A percentile compares a stretch with the other conserved stretches of the same genome.
These are phyloP conservation scores for Pipa parva DNA, from an alignment of 2,113 vertebrate species.

Conservation along the genomic window DNA sequence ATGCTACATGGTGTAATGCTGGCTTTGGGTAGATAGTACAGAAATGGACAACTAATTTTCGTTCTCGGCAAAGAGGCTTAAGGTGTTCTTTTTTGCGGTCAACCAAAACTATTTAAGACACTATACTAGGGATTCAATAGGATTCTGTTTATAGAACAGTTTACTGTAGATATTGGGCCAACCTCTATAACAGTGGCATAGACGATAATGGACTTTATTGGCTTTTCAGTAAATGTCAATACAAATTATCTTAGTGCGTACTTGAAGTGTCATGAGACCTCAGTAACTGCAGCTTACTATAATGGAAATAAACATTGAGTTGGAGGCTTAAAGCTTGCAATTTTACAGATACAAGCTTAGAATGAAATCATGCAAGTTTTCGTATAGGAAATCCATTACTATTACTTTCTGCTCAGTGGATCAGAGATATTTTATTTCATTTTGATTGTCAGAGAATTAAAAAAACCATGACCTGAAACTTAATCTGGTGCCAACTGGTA, in stretches of 20 bases:
- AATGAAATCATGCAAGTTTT: not conserved
- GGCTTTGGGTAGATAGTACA: slow-evolving; percentile 1
- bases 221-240: not conserved
- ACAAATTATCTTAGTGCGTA: not conserved
- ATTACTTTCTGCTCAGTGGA: not conserved
- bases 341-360: not conserved
- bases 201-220: not conserved
- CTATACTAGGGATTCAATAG: no score
- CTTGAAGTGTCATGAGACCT: not conserved
- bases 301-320: not conserved
- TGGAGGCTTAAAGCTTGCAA: not conserved
- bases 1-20: slow-evolving; percentile 42
- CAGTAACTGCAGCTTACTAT: not conserved
- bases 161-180: not conserved
- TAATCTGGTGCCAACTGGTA: no score
- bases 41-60: slow-evolving; percentile 26
- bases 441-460: no score
- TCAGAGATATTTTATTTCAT: no score
- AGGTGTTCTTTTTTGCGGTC: no score
- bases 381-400: not conserved
- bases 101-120: no score
- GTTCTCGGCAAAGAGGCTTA: no score
- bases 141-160: no score
- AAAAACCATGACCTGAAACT: no score
- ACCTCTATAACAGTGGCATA: not conserved